Evolutionary conservation across 1,140 invertebrate genomes (phyloP), one percentile per base, ranked within the genome.

Genomic region (Octopus sinensis): DNA sequence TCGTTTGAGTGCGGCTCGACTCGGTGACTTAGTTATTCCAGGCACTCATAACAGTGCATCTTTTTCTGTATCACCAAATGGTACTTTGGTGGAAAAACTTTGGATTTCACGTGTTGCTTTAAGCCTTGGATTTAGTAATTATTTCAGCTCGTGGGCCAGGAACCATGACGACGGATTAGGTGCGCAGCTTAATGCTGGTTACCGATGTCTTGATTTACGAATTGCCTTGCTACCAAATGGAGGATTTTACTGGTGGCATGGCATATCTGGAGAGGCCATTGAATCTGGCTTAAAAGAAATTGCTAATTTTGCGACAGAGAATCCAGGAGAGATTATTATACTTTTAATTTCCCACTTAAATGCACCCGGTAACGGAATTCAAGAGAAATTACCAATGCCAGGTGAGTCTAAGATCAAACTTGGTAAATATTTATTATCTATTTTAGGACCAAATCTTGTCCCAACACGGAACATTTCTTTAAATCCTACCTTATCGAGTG

Each of bases 11-110:
- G 5, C 5, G 17, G 43, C 52, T 6, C 30, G 76, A 13, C 30
- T 77, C 17, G 76, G 76, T 5, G 76, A 77, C 7, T 43, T 77
- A 51, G 52, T 77, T 13, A 77, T 77, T 77, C 76, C 76, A 17
- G 76, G 76, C 6, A 77, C 76, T 5, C 76, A 77, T 77, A 77
- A 77, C 76, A 77, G 76, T 17, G 76, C 76, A 23, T 77, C 76
- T 17, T 77, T 23, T 17, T 77, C 76, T 77, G 52, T 77, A 13
- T 77, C 76, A 43, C 43, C 76, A 53, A 53, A 51, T 52, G 76
- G 76, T 52, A 77, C 76, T 7, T 43, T 77, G 5, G 52, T 77
- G 52, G 76, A 77, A 53, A 77, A 51, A 53, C 52, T 53, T 6
- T 53, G 43, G 76, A 53, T 77, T 52, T 77, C 52, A 43, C 30